phyloP scores from a whole-genome alignment of 2,113 vertebrate species.

The Indicator indicator region DNA sequence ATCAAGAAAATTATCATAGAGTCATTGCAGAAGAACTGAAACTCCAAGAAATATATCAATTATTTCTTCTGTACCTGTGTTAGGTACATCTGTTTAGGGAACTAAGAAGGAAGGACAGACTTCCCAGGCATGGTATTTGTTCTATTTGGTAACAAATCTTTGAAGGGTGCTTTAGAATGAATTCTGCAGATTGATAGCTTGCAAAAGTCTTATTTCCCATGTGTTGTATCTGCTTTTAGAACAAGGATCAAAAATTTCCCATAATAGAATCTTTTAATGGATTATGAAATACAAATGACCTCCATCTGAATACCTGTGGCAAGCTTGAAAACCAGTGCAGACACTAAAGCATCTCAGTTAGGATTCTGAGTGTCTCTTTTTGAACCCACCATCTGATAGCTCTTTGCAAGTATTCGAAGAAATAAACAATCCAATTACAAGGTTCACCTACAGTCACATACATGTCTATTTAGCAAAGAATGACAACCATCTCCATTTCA shows the following conservation, averaged over 20 bases:
- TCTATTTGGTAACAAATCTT: neutral
- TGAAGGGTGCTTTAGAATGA: neutral
- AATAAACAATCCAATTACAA: neutral
- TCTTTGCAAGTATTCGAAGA: neutral
- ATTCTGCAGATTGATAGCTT: neutral
- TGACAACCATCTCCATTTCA: neutral
- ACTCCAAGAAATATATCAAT: neutral
- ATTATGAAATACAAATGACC: neutral
- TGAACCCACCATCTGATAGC: rapidly evolving
- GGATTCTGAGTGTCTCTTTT: neutral
- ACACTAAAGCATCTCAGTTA: neutral
- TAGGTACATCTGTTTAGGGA: neutral
- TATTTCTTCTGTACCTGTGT: neutral
- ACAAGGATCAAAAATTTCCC: neutral
- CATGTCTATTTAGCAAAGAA: neutral
- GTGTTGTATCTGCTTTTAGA: neutral
- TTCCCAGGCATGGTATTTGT: neutral
- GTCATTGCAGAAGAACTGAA: neutral
- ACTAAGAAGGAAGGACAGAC: neutral
- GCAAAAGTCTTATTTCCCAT: neutral
- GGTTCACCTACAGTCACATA: neutral
- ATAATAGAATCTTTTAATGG: neutral
- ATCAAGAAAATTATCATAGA: neutral
- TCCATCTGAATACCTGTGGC: neutral
- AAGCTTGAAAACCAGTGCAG: neutral